Conservation (phyloP, 1,140 invertebrate species). For the Acyrthosiphon pisum region DNA sequence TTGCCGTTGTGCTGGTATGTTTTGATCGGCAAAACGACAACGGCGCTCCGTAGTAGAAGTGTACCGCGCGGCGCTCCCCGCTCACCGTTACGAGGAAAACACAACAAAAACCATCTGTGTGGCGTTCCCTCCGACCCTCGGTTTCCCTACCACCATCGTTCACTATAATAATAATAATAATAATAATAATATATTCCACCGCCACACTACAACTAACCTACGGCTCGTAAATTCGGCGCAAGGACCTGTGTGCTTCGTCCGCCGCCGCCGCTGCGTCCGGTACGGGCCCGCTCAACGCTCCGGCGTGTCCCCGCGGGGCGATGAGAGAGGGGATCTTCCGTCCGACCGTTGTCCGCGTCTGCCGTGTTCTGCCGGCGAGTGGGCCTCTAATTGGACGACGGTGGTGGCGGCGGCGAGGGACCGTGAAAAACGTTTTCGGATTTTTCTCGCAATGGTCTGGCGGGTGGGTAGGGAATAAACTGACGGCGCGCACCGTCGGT, state of each 20-base stretch:
- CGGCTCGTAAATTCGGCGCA: conserved; percentile 52
- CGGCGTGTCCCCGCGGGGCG: conserved; percentile 30
- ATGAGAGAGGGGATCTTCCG: neutral
- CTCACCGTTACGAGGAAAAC: conserved; percentile 32
- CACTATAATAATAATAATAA: neutral
- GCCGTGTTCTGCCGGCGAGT: neutral
- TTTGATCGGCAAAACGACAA: conserved; percentile 53
- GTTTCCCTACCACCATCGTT: neutral
- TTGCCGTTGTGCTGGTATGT: conserved; percentile 52
- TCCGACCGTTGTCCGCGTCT: neutral
- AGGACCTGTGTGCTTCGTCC: conserved; percentile 21
- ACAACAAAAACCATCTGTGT: conserved; percentile 54
- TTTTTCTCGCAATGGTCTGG: neutral
- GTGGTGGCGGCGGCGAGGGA: neutral
- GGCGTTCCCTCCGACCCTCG: conserved; percentile 33
- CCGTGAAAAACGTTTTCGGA: conserved; percentile 36
- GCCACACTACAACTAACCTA: conserved; percentile 47
- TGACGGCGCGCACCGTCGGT: neutral
- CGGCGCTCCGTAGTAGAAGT: neutral
- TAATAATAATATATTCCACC: conserved; percentile 5
- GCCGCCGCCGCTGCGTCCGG: neutral
- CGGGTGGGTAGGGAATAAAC: neutral
- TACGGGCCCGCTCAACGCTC: neutral
- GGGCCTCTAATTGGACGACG: conserved; percentile 46
- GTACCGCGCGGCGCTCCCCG: neutral